Base-by-base conservation (phyloP, 2,113 vertebrate species). In the Mirza zaza region DNA sequence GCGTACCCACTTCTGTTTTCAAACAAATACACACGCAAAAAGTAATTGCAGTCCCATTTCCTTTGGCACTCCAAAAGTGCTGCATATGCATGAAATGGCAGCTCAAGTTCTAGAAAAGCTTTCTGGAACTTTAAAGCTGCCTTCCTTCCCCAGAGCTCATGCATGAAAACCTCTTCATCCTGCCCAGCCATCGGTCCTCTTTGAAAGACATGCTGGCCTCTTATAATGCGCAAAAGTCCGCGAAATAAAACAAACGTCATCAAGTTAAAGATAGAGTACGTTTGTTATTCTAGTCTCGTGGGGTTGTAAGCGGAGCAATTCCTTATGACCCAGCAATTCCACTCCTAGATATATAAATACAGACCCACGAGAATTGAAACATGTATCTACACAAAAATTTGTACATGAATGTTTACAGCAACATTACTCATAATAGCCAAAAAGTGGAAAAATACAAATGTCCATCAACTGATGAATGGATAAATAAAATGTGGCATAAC, bases 1-100 rank as follows among this genome's bases (percentile, higher is more conserved):
- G 45, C 73, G 68, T 34, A 65, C 21, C 70, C 77, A 20, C 83
- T 96, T 84, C 42, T 84, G 57, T 92, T 86, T 97, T 93, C 87
- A 96, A 95, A 91, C 39, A 91, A 70, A 92, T 17, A 45, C 82
- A 85, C 63, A 84, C 50, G 32, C n/a, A 25, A 77, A 68, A 71
- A 52, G 23, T 89, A 29, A 80, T 39, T 50, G 15, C 50, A 63
- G 32, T 8, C 77, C 75, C 65, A 45, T 63, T 65, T 67, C 25
- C 84, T 23, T 68, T 59, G 75, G 68, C 27, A 42, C 6, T 20
- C 65, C 23, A 11, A n/a, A 68, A 65, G 25, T 18, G n/a, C 17
- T 70, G 5, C 59, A 0, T 14, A 8, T 8, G 45, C 4, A 0
- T 65, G 63, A 77, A 39, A 27, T 0, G n/a, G 71, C 71, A 81